phyloP scores from a whole-genome alignment of 1,140 invertebrate species.

The Thaumetopoea pityocampa region DNA sequence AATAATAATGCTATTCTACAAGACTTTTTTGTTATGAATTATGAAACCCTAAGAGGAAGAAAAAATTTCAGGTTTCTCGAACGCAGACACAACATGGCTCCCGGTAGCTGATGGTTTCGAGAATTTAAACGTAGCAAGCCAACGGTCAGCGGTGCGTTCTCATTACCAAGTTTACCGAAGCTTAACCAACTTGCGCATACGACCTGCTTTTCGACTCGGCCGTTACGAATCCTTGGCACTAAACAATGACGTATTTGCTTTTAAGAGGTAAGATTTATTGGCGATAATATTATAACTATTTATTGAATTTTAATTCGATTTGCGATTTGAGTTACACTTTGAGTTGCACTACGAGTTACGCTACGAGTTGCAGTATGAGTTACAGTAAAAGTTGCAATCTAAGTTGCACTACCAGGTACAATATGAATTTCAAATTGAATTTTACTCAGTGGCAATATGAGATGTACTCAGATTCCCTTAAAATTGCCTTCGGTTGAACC shows the following conservation, averaged over 20 bases:
- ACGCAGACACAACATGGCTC: constrained; percentile 75
- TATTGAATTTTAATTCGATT: neutral
- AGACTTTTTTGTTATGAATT: constrained; percentile 29
- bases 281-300: neutral
- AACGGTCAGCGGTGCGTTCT: constrained; percentile 45
- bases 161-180: constrained; percentile 55
- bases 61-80: constrained; percentile 81
- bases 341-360: too few species aligned
- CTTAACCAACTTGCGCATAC: constrained; percentile 34
- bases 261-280: constrained; percentile 40
- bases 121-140: constrained; percentile 68
- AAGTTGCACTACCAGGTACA: too few species aligned
- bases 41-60: too few species aligned
- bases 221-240: constrained; percentile 50
- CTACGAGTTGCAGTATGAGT: too few species aligned
- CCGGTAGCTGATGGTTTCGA: constrained; percentile 79
- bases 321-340: too few species aligned
- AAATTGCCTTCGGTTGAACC: too few species aligned
- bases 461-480: too few species aligned
- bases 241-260: constrained; percentile 51
- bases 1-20: neutral
- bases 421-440: too few species aligned
- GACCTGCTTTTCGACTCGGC: constrained; percentile 50
- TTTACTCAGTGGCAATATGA: too few species aligned
- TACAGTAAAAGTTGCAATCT: too few species aligned